phyloP scores from a whole-genome alignment of 2,113 vertebrate genomes.

The Limnothrissa miodon region DNA sequence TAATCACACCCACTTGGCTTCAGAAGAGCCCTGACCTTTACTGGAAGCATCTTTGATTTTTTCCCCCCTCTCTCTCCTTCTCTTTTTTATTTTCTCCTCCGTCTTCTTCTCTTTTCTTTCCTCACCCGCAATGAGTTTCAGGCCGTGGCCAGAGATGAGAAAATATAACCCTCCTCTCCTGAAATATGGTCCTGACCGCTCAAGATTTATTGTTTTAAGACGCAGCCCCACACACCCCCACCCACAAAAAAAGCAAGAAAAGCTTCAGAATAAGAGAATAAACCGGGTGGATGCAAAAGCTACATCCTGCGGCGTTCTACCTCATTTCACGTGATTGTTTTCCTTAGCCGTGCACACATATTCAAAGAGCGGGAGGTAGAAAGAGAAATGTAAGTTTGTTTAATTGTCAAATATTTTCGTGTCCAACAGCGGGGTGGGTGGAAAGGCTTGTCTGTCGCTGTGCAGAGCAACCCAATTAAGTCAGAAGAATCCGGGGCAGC shows the following conservation, averaged over 20 bases:
- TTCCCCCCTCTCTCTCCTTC: background rate
- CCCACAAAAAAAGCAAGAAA: background rate
- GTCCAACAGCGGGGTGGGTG: background rate
- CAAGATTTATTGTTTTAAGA: constrained; percentile 4
- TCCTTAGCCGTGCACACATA: background rate
- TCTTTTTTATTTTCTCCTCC: background rate
- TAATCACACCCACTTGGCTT: constrained; percentile 25
- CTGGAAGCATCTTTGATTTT: constrained; percentile 7
- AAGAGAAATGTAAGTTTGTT: background rate
- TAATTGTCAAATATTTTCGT: background rate
- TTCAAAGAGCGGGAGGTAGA: background rate
- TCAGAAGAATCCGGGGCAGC: constrained; percentile 18
- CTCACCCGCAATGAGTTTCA: background rate
- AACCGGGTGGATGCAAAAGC: constrained; percentile 9
- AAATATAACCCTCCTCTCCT: background rate
- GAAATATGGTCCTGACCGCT: background rate
- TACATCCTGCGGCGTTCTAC: constrained; percentile 1
- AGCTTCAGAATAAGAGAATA: background rate
- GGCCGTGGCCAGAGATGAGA: background rate
- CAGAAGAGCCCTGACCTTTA: constrained; percentile 21
- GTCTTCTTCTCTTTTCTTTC: background rate
- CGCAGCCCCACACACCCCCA: background rate
- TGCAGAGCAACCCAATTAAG: constrained; percentile 28
- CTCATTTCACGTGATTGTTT: constrained; percentile 10
- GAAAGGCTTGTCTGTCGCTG: background rate